These are phyloP conservation scores for Heliconius melpomene DNA, from an alignment of 1,140 invertebrate species.

Conservation along the genomic window DNA sequence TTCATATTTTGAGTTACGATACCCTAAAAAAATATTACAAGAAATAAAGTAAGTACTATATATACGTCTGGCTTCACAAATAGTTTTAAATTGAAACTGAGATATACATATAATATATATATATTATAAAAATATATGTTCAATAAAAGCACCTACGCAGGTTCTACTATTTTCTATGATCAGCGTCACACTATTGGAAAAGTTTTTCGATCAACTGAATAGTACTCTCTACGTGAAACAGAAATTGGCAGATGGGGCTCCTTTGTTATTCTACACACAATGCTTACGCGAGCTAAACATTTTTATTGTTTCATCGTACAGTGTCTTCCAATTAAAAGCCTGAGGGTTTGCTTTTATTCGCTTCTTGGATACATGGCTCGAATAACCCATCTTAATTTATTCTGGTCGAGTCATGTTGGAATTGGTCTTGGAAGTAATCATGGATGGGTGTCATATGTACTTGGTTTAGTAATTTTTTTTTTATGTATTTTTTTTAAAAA, in stretches of 20 bases:
- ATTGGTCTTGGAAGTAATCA: constrained; percentile 8
- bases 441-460: constrained; percentile 2
- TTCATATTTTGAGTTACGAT: no score
- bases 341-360: constrained; percentile 35
- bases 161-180: constrained; percentile 68
- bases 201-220: constrained; percentile 76
- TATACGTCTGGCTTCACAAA: not conserved
- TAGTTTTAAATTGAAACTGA: not conserved
- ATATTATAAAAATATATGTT: not conserved
- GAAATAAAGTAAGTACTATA: not conserved
- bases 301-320: constrained; percentile 54
- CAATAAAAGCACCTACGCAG: constrained; percentile 61
- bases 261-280: constrained; percentile 63
- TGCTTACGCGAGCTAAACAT: constrained; percentile 51
- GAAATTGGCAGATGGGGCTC: constrained; percentile 61
- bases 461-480: not conserved
- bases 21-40: not conserved
- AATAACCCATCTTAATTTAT: constrained; percentile 28
- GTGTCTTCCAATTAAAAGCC: constrained; percentile 47
- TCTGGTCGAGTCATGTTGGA: constrained; percentile 9
- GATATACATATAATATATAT: not conserved
- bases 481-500: no score
- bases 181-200: constrained; percentile 69
- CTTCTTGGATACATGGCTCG: constrained; percentile 22
- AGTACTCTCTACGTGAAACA: constrained; percentile 65